These are phyloP conservation scores for Sesamia nonagrioides DNA, from an alignment of 1,140 invertebrate species.

Conservation along the genomic window DNA sequence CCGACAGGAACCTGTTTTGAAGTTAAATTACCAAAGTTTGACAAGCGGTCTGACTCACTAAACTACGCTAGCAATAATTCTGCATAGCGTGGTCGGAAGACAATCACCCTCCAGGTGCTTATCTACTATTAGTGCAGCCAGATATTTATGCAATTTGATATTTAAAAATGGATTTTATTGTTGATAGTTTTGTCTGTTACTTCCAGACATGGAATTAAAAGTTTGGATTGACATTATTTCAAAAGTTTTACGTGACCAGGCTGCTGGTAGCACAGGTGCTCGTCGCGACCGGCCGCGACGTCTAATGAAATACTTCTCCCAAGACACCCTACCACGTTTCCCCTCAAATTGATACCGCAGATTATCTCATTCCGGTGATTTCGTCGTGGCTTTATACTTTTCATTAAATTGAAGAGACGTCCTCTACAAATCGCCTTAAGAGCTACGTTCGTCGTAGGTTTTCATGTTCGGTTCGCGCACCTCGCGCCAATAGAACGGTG, in stretches of 20 bases:
- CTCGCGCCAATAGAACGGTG: slow-evolving; percentile 11
- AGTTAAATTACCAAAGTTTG: slow-evolving; percentile 87
- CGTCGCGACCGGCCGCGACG: slow-evolving; percentile 53
- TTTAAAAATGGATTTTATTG: slow-evolving; percentile 17
- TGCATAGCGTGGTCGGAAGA: slow-evolving; percentile 76
- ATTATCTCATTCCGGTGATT: slow-evolving; percentile 77
- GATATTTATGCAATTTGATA: slow-evolving; percentile 20
- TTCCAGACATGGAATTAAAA: slow-evolving; percentile 30
- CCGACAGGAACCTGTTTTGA: slow-evolving; percentile 83
- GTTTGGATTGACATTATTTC: slow-evolving; percentile 45
- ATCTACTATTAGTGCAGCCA: slow-evolving; percentile 37
- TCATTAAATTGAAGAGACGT: slow-evolving; percentile 74
- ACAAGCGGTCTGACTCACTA: slow-evolving; percentile 80
- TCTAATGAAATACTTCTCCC: slow-evolving; percentile 82
- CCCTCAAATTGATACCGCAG: slow-evolving; percentile 79
- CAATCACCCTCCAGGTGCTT: slow-evolving; percentile 66
- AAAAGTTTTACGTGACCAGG: slow-evolving; percentile 39
- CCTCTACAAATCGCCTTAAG: slow-evolving; percentile 63
- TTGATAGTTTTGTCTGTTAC: slow-evolving; percentile 2
- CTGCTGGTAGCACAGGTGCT: slow-evolving; percentile 68
- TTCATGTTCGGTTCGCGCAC: slow-evolving; percentile 34
- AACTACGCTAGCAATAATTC: slow-evolving; percentile 84
- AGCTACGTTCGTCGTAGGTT: slow-evolving; percentile 44
- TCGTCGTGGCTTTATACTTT: slow-evolving; percentile 74
- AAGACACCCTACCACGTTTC: slow-evolving; percentile 68